A percentile compares a stretch with the other conserved stretches of the same genome.
Evolutionary conservation across 2,797 vertebrate species (phyloP).

Genomic region (Labroides dimidiatus): DNA sequence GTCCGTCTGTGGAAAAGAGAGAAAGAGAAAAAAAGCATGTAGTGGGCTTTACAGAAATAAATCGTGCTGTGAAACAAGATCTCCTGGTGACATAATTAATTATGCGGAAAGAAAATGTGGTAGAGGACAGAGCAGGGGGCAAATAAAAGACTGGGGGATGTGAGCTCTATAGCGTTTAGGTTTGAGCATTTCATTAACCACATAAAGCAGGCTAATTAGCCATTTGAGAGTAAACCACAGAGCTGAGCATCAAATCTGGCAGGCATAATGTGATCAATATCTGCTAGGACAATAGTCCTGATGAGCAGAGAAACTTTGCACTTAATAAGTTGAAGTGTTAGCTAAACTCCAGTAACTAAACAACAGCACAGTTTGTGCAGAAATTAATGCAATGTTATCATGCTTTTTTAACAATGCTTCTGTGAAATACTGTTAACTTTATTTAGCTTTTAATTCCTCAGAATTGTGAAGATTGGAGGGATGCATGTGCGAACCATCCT

Average conservation of each 20-base stretch:
- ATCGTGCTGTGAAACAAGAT: slow-evolving; percentile 91
- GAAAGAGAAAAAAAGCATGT: slow-evolving; percentile 46
- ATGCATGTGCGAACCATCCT: slow-evolving; percentile 20
- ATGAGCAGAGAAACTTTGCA: slow-evolving; percentile 48
- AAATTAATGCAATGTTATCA: slow-evolving; percentile 35
- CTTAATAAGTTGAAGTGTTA: slow-evolving; percentile 11
- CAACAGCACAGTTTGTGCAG: slow-evolving; percentile 21
- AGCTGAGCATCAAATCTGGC: slow-evolving; percentile 85
- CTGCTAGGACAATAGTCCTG: slow-evolving; percentile 39
- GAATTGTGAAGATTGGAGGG: slow-evolving; percentile 17
- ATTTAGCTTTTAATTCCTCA: slow-evolving; percentile 2
- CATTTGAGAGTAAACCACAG: slow-evolving; percentile 84
- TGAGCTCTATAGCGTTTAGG: slow-evolving; percentile 83
- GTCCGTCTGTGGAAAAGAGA: slow-evolving; percentile 96
- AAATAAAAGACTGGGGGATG: slow-evolving; percentile 9
- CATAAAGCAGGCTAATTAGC: slow-evolving; percentile 88
- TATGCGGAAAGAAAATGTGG: slow-evolving; percentile 80
- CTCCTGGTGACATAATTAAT: slow-evolving; percentile 92
- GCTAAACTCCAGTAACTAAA: slow-evolving; percentile 31
- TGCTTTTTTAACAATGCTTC: slow-evolving; percentile 18
- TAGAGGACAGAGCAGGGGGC: slow-evolving; percentile 30
- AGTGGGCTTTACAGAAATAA: slow-evolving; percentile 84
- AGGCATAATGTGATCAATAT: slow-evolving; percentile 48
- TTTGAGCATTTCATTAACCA: slow-evolving; percentile 91
- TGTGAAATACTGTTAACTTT: slow-evolving; percentile 20